These are phyloP conservation scores for Galeopsomyia nigrocyanea DNA, from an alignment of 2,888 invertebrate genomes.

Conservation along the genomic window DNA sequence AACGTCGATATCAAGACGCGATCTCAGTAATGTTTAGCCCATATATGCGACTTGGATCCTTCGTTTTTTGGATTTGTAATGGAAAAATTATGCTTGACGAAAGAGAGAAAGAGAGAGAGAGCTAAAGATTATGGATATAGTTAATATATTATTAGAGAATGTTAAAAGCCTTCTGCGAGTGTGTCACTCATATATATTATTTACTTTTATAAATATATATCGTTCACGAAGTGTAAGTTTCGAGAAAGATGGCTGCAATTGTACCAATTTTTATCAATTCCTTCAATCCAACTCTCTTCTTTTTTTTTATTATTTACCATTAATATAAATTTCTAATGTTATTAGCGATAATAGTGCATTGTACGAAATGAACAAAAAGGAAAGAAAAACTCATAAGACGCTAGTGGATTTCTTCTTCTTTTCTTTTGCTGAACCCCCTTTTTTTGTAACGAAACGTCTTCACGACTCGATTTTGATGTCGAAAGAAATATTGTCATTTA, in stretches of 20 bases:
- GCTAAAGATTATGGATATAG: conserved; percentile 38
- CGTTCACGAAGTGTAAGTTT: conserved; percentile 53
- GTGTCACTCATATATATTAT: conserved; percentile 55
- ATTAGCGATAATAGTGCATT: conserved; percentile 51
- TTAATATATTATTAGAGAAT: conserved; percentile 33
- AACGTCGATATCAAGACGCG: conserved; percentile 60
- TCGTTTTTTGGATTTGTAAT: conserved; percentile 19
- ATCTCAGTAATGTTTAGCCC: conserved; percentile 60
- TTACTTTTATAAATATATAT: conserved; percentile 50
- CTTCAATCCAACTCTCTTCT: conserved; percentile 50
- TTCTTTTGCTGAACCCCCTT: conserved; percentile 29
- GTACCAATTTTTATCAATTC: conserved; percentile 32
- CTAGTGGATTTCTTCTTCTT: conserved; percentile 25
- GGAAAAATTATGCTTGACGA: conserved; percentile 31
- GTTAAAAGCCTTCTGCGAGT: conserved; percentile 39
- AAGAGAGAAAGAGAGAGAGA: conserved; percentile 49
- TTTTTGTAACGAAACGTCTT: conserved; percentile 40
- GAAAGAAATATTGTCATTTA: conserved; percentile 21
- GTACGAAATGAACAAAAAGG: conserved; percentile 27
- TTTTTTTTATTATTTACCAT: conserved; percentile 55
- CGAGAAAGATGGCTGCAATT: conserved; percentile 34
- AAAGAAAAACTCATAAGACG: not conserved
- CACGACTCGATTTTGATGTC: conserved; percentile 36
- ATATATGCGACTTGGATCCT: conserved; percentile 58
- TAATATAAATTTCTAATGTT: conserved; percentile 50